Percentiles rank a stretch among this genome's conserved stretches.
phyloP scores from a whole-genome alignment of 2,797 vertebrate species.

The Takifugu rubripes region DNA sequence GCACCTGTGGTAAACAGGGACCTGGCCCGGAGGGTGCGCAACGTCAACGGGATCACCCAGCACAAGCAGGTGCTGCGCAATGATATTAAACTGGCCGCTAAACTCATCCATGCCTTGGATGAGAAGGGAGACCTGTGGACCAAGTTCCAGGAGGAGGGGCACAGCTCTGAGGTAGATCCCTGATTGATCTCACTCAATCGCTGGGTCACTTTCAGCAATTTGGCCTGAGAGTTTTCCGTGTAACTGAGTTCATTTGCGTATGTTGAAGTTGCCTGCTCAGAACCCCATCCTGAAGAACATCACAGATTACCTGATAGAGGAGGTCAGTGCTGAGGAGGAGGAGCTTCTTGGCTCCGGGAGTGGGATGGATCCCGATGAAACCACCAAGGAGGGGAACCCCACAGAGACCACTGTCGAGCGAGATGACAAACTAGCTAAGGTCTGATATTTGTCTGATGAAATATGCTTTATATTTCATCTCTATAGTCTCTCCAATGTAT shows the following conservation, averaged over 20 bases:
- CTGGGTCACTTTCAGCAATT: background rate
- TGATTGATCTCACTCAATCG: background rate
- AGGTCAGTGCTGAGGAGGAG: slow-evolving; percentile 92
- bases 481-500: background rate
- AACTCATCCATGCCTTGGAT: slow-evolving; percentile 87
- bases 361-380: slow-evolving; percentile 80
- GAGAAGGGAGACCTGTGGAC: slow-evolving; percentile 87
- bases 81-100: slow-evolving; percentile 90
- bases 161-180: slow-evolving; percentile 57
- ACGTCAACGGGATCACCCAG: slow-evolving; percentile 88
- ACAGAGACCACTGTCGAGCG: slow-evolving; percentile 86
- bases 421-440: slow-evolving; percentile 91
- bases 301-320: slow-evolving; percentile 93
- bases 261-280: slow-evolving; percentile 61
- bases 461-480: background rate
- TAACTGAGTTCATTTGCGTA: background rate
- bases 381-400: slow-evolving; percentile 84
- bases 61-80: slow-evolving; percentile 91
- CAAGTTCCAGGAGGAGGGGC: slow-evolving; percentile 64
- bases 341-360: slow-evolving; percentile 84
- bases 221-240: background rate
- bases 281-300: slow-evolving; percentile 93
- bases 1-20: slow-evolving; percentile 90
- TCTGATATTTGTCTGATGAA: slow-evolving; percentile 27
- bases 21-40: slow-evolving; percentile 84